Conservation (phyloP, 1,140 invertebrate genomes). For the Nasonia vitripennis region DNA sequence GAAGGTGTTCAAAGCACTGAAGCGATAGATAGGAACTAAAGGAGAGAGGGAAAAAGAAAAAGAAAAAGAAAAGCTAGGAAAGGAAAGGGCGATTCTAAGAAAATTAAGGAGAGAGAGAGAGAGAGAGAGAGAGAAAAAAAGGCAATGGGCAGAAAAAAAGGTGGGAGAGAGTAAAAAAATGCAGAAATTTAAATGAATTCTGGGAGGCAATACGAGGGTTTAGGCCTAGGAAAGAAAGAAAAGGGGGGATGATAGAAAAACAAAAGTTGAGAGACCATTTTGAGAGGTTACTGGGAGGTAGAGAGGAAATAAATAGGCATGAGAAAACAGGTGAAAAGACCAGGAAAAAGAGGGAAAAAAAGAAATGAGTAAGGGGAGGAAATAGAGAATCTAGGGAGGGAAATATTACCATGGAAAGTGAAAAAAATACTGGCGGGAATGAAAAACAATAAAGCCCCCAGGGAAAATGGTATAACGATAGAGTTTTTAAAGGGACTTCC, state of each 20-base stretch:
- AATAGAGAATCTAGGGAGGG: neutral
- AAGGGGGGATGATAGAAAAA: neutral
- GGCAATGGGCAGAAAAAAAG: neutral
- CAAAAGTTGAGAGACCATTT: neutral
- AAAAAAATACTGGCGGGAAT: neutral
- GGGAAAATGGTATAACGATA: neutral
- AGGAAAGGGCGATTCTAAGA: neutral
- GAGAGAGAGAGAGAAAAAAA: neutral
- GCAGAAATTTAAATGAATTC: neutral
- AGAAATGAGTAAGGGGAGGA: neutral
- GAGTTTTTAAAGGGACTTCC: conserved; percentile 19
- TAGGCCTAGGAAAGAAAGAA: neutral
- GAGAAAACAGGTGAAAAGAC: neutral
- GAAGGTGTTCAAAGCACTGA: neutral
- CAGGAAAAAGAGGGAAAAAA: neutral
- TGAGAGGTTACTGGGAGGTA: neutral
- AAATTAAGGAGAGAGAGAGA: neutral
- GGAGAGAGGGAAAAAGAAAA: neutral
- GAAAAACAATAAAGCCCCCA: neutral
- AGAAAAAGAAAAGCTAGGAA: neutral
- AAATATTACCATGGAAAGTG: neutral
- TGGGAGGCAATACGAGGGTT: neutral
- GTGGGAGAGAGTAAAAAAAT: neutral
- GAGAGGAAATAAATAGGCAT: neutral
- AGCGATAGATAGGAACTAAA: neutral